phyloP scores from a whole-genome alignment of 2,797 vertebrate genomes.

The Fratercula arctica region DNA sequence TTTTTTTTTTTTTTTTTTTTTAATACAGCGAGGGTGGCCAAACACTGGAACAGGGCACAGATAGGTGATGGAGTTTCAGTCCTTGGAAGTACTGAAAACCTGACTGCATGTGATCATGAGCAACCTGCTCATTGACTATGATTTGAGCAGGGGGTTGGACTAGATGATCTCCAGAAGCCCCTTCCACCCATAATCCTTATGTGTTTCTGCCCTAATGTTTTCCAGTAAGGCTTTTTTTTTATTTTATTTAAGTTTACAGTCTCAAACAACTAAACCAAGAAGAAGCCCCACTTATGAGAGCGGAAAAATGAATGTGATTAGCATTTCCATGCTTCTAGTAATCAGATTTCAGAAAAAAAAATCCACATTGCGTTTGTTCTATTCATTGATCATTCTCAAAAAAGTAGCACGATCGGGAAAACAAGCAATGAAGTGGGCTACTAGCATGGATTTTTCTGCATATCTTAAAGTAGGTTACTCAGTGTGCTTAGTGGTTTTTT shows the following conservation, averaged over 20 bases:
- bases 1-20: background rate
- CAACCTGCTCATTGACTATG: background rate
- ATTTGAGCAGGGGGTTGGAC: background rate
- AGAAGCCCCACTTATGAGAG: fast-evolving
- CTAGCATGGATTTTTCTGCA: background rate
- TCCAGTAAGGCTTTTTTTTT: background rate
- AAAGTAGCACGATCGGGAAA: background rate
- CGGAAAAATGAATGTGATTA: background rate
- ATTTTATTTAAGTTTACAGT: background rate
- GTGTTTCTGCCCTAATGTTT: background rate
- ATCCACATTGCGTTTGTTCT: background rate
- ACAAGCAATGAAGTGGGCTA: background rate
- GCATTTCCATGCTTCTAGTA: background rate
- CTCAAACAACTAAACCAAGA: background rate
- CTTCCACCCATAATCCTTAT: too few relatives aligned
- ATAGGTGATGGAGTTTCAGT: background rate
- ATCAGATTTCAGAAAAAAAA: background rate
- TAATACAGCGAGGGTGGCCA: background rate
- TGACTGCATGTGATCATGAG: background rate
- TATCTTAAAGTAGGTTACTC: background rate
- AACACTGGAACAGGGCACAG: background rate
- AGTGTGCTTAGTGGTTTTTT: background rate
- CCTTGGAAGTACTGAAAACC: background rate
- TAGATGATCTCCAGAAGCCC: too few relatives aligned
- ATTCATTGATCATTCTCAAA: background rate